Evolutionary conservation across 2,113 vertebrate species (phyloP), one percentile per base, ranked within the genome.

Genomic region (Psilopsiagon aymara): DNA sequence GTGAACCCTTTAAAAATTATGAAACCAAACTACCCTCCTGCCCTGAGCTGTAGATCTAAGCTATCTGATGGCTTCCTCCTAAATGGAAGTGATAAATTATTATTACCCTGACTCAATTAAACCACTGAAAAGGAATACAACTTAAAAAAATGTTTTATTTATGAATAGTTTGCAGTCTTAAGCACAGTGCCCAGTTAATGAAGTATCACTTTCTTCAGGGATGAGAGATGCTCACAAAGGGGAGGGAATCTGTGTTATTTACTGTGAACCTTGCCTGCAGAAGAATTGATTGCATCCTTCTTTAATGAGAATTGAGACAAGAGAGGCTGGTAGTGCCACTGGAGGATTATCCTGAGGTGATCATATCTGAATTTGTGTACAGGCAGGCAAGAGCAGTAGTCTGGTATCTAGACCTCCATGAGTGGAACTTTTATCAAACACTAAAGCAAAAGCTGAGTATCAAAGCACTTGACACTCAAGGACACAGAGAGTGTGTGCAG

Each of bases 111-210:
- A 64, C 83, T 94, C 81, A 95, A 94, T 94, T 92, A 94, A 92
- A 71, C 10, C 88, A 74, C 67, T 20, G 11, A 90, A 68, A 88
- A 67, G 76, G 87, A 85, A 96, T 64, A 78, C 27, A 88, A 74
- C 82, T 82, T 51, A 44, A 44, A 88, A 74, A 64, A 94, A 95
- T 87, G 84, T 96, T 96, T 92, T 92, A 95, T 96, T 95, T 96
- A 97, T 88, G 77, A 92, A n/a, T 19, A 69, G 84, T 79, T 86
- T 86, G 84, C 87, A 85, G 88, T 88, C 92, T 90, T 46, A n/a
- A 91, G 92, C 94, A 67, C 49, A 33, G 84, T 24, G 66, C 70
- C 92, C 94, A 69, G 84, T 41, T 94, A 82, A 94, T 80, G 89
- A 97, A 95, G 70, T 82, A 91, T 88, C 76, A 60, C 84, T 94